Evolutionary conservation across 1,140 invertebrate species (phyloP).

Genomic region (Penaeus japonicus): DNA sequence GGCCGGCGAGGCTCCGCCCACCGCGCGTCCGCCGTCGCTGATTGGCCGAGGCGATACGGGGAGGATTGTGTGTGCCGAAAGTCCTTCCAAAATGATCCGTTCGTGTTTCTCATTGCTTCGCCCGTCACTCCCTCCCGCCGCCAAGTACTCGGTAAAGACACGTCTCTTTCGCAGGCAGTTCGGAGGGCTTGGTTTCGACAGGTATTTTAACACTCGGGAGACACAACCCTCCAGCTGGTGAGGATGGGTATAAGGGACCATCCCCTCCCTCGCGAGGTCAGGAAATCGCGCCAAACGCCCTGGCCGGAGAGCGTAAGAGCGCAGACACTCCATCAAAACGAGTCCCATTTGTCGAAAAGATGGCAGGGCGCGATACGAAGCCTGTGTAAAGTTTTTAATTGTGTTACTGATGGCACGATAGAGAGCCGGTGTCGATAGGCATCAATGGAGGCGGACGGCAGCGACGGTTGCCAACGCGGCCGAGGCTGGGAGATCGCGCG

Average conservation of each 20-base stretch:
- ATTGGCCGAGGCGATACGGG: slow-evolving; percentile 45
- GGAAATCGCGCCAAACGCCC: background rate
- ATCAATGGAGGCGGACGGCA: background rate
- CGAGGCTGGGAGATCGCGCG: background rate
- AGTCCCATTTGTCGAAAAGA: slow-evolving; percentile 54
- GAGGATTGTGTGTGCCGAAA: background rate
- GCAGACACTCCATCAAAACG: slow-evolving; percentile 35
- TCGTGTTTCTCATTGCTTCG: background rate
- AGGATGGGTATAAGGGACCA: too few species aligned
- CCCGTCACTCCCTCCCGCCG: background rate
- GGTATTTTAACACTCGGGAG: too few species aligned
- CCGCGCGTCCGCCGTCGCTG: slow-evolving; percentile 20
- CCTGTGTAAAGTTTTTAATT: slow-evolving; percentile 55
- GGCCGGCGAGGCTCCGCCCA: slow-evolving; percentile 41
- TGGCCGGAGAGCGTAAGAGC: background rate
- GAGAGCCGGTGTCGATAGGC: slow-evolving; percentile 24
- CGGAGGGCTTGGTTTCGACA: too few species aligned
- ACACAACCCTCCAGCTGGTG: too few species aligned
- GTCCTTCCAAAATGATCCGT: slow-evolving; percentile 22
- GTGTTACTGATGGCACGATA: slow-evolving; percentile 46
- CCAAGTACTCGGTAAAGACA: background rate
- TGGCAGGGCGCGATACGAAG: slow-evolving; percentile 41
- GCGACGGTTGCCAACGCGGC: background rate
- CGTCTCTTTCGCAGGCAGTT: background rate
- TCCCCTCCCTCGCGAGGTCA: too few species aligned